phyloP scores from a whole-genome alignment of 2,797 vertebrate species.

The Hylomyscus alleni region DNA sequence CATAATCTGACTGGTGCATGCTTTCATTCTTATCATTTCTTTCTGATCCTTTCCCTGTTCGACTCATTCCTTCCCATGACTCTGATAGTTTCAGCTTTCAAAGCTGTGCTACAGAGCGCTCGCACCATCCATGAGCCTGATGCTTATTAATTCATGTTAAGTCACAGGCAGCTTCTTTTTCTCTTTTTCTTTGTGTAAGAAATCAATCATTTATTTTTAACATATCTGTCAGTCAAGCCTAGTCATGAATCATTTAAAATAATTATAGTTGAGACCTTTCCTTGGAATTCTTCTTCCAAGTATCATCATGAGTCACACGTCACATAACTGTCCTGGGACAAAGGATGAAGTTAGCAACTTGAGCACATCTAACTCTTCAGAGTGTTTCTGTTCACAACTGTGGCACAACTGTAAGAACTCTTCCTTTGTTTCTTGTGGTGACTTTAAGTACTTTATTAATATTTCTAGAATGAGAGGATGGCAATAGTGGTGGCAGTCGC shows the following conservation, averaged over 20 bases:
- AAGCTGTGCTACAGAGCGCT: background rate
- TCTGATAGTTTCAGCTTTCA: background rate
- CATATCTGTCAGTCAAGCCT: background rate
- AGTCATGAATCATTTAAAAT: conserved; percentile 12
- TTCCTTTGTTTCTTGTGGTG: background rate
- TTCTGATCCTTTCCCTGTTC: background rate
- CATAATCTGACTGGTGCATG: background rate
- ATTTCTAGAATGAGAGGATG: background rate
- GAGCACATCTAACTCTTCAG: background rate
- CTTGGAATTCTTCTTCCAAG: background rate
- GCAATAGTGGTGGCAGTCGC: background rate
- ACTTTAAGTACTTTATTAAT: background rate
- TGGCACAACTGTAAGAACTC: background rate
- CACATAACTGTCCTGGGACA: background rate
- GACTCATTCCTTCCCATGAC: background rate
- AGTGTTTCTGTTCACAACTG: background rate
- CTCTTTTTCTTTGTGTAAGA: background rate
- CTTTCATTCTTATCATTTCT: background rate
- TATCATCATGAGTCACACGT: background rate
- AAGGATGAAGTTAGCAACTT: background rate
- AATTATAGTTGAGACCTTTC: background rate
- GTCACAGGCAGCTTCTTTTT: background rate
- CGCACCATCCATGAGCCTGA: background rate
- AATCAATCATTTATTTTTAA: conserved; percentile 31
- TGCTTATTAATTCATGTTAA: background rate